Base-by-base conservation (phyloP, 1,140 invertebrate genomes). In the Scaptomyza graminum region DNA sequence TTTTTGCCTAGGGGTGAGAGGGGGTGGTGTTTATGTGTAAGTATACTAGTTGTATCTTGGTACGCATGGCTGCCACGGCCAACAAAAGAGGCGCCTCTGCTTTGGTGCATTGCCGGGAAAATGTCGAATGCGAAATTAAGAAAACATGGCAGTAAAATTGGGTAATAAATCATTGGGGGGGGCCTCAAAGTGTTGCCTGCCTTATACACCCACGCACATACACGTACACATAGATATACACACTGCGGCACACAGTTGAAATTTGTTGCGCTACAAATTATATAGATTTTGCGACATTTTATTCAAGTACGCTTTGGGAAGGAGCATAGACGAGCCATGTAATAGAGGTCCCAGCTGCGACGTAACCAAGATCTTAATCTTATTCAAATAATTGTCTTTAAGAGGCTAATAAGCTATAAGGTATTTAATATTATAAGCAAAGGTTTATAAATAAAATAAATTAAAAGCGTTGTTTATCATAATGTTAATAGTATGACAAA, bases 111-210 rank as follows among this genome's bases (percentile, higher is more conserved):
- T 11, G 66, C 65, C 72, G 74, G 85, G 79, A 64, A 90, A 90
- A 90, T 90, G 85, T 90, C 85, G 85, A 90, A 90, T 85, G 85
- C 79, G 81, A 90, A 90, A 90, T 90, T 90, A 90, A 90, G 87
- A 90, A 90, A 90, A 90, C 87, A 90, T 90, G 87, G 76, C 87
- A 87, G 81, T 77, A 90, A 90, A 89, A 89, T 89, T 90, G 85
- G 79, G 68, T 72, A 84, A 89, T 89, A 90, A 89, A 89, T 88
- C 83, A 88, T 88, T 83, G 79, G 83, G 75, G 62, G 59, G 66
- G 59, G 76, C 79, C 76, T 79, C 75, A 87, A 88, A 79, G 83
- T 87, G 83, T 87, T 87, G 87, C 79, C 69, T 77, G 51, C 61
- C 15, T 34, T 71, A 69, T 56, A 67, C 31, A 49, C 18, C 18